Conservation (phyloP, 1,140 invertebrate species). For the Rhysida immarginata region DNA sequence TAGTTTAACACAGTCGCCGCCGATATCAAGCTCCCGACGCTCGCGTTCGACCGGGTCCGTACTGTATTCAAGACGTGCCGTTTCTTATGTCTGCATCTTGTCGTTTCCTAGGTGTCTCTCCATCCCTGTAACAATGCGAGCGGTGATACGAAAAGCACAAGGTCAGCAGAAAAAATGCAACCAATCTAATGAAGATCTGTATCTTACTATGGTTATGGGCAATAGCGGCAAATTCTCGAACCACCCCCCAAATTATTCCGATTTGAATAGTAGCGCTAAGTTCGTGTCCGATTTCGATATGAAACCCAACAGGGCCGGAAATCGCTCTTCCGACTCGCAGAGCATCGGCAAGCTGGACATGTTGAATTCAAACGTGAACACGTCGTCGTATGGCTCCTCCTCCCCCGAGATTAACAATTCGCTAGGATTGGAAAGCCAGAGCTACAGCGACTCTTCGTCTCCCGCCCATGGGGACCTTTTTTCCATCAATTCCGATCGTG, state of each 20-base stretch:
- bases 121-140: constrained; percentile 71
- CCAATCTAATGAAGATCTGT: neutral
- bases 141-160: constrained; percentile 44
- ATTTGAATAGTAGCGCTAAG: constrained; percentile 1
- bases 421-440: neutral
- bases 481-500: neutral
- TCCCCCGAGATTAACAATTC: neutral
- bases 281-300: constrained; percentile 10
- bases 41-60: too few species aligned
- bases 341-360: constrained; percentile 2
- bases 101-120: constrained; percentile 51
- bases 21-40: too few species aligned
- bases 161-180: constrained; percentile 3
- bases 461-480: constrained; percentile 3
- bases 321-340: neutral
- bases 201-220: constrained; percentile 1
- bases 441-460: constrained; percentile 3
- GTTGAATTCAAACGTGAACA: neutral
- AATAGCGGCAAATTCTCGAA: constrained; percentile 5
- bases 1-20: too few species aligned
- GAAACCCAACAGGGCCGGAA: neutral
- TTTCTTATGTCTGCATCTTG: too few species aligned
- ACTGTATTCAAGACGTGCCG: too few species aligned
- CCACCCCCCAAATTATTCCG: neutral
- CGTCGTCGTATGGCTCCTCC: neutral